Evolutionary conservation across 2,888 invertebrate species (phyloP), one percentile per base, ranked within the genome.

Genomic region (Trichogramma dendrolimi): DNA sequence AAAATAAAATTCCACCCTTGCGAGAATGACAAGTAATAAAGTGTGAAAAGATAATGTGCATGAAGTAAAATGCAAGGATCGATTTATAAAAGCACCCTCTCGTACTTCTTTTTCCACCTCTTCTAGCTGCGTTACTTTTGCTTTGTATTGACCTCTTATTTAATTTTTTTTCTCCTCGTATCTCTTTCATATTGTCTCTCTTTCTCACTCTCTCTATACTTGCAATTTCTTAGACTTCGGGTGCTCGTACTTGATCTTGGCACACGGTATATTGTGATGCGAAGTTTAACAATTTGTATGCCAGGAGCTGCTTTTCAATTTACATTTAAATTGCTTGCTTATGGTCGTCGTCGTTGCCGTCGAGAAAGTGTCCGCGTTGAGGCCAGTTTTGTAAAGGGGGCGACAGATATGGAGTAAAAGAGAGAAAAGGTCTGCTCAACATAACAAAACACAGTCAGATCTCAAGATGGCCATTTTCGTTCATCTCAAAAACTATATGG

Each of bases 311-410:
- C 72, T 76, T 78, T 78, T 78, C 78, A 79, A 79, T 79, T 79
- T 78, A 78, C 79, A 78, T 78, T 78, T 79, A 78, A 78, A 78
- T 78, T 78, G 78, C 77, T 78, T 78, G 78, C 78, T 79, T 78
- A 78, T 78, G 78, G 77, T 74, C 72, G 72, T 72, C 74, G 72
- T 72, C 73, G 73, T 74, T 77, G 77, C 74, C 75, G 76, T 76
- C 78, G 75, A 77, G 77, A 78, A 77, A 63, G 46, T 57, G 64
- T 60, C 44, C 55, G 14, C 48, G 27, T 5, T 10, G 8, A 44
- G 43, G 51, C 42, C 53, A 38, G 55, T 14, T 14, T 14, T 14
- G 14, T 14, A 14, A 14, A 55, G 47, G 52, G 41, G 50, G 44
- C 46, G 47, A 58, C 42, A 48, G 55, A 41, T 42, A 49, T 47